Base-by-base conservation (phyloP, 2,797 vertebrate genomes). In the Esox masquinongy region DNA sequence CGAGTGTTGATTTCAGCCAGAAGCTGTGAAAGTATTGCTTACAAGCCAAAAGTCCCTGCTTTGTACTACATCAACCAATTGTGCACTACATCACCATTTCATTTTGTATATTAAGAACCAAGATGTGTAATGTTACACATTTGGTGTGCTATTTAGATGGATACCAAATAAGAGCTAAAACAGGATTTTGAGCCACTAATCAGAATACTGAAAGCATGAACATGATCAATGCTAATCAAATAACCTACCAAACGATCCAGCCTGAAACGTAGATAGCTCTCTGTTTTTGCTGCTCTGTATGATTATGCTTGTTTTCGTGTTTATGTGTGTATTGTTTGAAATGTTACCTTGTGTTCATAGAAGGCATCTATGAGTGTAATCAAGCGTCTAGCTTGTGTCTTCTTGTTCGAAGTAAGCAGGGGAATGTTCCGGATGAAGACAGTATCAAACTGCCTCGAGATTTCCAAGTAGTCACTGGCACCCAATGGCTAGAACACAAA, bases 381-480 rank as follows among this genome's bases (percentile, higher is more conserved):
- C 87, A 99, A 97, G 59, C 98, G 95, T 61, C 97, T 93, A 64
- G 96, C 95, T 79, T 97, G 96, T 3, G 96, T 97, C 86, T 97
- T 97, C 92, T 97, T 96, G 79, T 95, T 93, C 80, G 96, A 75
- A 0, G 96, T 95, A 74, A 99, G 91, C 56, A 95, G 93, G 56
- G 98, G 98, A 94, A 99, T 95, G 90, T 95, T 90, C 56, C 95
- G 95, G 71, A 99, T 93, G 78, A 99, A 96, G 79, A 99, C 87
- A 0, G 97, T 98, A 87, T 99, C 97, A 87, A 98, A 99, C 80
- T 94, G 92, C 67, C 93, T 87, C 17, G 95, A 96, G 66, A 99
- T 91, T 90, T 98, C 96, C 92, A 99, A 91, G 85, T 99, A 99
- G 91, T 99, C 98, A 64, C 97, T 97, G 85, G 97, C 97, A 80